Percentiles rank a stretch among this genome's conserved stretches.
Evolutionary conservation across 2,888 invertebrate genomes (phyloP).

Genomic region (Arge pagana): DNA sequence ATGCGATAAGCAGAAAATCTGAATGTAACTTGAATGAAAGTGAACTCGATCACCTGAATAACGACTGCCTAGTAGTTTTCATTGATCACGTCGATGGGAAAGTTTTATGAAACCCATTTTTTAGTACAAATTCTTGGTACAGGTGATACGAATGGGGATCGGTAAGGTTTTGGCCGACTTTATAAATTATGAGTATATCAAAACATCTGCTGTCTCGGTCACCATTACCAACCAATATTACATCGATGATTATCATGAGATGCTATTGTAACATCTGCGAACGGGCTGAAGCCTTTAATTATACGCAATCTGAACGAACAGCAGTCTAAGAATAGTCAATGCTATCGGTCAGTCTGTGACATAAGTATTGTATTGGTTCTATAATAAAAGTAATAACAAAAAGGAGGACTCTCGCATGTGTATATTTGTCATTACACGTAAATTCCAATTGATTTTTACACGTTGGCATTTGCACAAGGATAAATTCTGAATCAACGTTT

Average conservation of each 20-base stretch:
- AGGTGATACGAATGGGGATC: no score
- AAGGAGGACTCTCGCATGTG: conserved; percentile 14
- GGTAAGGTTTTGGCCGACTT: no score
- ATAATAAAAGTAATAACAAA: conserved; percentile 48
- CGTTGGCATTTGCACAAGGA: not conserved
- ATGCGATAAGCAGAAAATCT: no score
- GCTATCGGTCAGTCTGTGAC: conserved; percentile 49
- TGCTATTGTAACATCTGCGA: conserved; percentile 44
- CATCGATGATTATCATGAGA: not conserved
- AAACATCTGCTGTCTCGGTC: not conserved
- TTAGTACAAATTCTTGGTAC: no score
- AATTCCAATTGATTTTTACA: not conserved
- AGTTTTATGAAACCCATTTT: no score
- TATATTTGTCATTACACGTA: not conserved
- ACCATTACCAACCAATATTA: conserved; percentile 1
- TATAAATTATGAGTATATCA: no score
- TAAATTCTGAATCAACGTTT: conserved; percentile 19
- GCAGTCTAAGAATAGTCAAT: conserved; percentile 42
- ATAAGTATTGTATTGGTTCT: conserved; percentile 53
- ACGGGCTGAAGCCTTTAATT: conserved; percentile 39
- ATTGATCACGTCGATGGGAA: no score
- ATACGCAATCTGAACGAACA: conserved; percentile 23
- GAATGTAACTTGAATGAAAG: no score
- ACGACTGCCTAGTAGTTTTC: no score
- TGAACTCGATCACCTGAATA: no score